Percentiles rank a stretch among this genome's conserved stretches.
Evolutionary conservation across 2,888 invertebrate species (phyloP).

Genomic region (Thymelicus sylvestris): DNA sequence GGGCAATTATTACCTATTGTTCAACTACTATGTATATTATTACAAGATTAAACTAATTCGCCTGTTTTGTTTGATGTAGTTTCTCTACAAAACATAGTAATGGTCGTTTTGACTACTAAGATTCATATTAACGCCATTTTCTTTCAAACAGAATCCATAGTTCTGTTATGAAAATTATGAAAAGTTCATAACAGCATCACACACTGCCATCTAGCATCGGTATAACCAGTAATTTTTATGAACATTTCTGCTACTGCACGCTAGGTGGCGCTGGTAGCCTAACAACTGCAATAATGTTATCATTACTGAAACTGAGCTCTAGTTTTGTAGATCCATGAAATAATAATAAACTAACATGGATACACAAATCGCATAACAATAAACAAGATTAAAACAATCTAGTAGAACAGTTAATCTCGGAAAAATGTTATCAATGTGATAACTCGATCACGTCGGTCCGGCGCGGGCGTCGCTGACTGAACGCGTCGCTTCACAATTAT

Average conservation of each 20-base stretch:
- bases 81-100: too few relatives aligned
- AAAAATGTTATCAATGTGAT: constrained; percentile 10
- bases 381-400: constrained; percentile 24
- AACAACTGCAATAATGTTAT: background rate
- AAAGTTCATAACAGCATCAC: background rate
- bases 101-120: too few relatives aligned
- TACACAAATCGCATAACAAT: background rate
- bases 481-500: constrained; percentile 36
- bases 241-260: constrained; percentile 45
- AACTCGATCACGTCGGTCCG: background rate
- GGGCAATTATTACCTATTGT: too few relatives aligned
- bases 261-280: constrained; percentile 56
- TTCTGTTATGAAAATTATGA: too few relatives aligned
- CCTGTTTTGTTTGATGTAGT: too few relatives aligned
- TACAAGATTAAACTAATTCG: too few relatives aligned
- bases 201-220: background rate
- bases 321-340: too few relatives aligned
- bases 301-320: too few relatives aligned
- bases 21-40: too few relatives aligned
- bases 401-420: background rate
- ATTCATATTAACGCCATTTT: too few relatives aligned
- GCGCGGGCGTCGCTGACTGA: constrained; percentile 25
- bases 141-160: too few relatives aligned
- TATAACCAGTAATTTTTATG: background rate
- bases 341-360: background rate